These are phyloP conservation scores for Hypomecis atomaria DNA, from an alignment of 2,888 invertebrate species.

Conservation along the genomic window DNA sequence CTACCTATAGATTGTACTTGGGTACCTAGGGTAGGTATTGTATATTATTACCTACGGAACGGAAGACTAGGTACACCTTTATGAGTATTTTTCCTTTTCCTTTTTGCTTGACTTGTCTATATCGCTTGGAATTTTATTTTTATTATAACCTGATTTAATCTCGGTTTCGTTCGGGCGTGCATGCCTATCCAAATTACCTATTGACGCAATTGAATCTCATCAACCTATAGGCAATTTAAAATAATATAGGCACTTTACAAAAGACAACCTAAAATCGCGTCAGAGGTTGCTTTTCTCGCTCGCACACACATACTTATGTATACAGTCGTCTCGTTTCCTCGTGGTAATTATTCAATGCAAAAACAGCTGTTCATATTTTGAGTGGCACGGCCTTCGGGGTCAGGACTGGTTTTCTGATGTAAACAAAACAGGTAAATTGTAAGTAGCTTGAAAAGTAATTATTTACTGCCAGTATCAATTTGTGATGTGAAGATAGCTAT, in stretches of 20 bases:
- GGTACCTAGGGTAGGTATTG: no score
- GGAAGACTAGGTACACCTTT: no score
- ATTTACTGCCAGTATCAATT: constrained; percentile 7
- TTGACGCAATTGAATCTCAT: constrained; percentile 17
- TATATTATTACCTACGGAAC: no score
- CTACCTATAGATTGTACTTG: no score
- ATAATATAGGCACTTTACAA: background rate
- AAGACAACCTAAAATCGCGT: background rate
- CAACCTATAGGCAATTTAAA: background rate
- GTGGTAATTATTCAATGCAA: constrained; percentile 28
- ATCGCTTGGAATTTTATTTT: no score
- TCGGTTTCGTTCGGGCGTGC: no score
- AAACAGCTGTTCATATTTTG: constrained; percentile 44
- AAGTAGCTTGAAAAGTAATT: constrained; percentile 18
- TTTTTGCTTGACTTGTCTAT: no score
- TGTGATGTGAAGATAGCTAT: background rate
- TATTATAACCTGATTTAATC: no score
- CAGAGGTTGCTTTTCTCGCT: background rate
- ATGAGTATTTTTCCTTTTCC: no score
- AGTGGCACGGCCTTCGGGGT: constrained; percentile 28
- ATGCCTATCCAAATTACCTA: background rate
- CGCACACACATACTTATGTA: background rate
- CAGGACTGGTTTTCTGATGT: constrained; percentile 31
- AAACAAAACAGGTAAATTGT: constrained; percentile 17
- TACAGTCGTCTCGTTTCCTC: constrained; percentile 9